Evolutionary conservation across 1,140 invertebrate genomes (phyloP), one percentile per base, ranked within the genome.

Genomic region (Aphidius gifuensis): DNA sequence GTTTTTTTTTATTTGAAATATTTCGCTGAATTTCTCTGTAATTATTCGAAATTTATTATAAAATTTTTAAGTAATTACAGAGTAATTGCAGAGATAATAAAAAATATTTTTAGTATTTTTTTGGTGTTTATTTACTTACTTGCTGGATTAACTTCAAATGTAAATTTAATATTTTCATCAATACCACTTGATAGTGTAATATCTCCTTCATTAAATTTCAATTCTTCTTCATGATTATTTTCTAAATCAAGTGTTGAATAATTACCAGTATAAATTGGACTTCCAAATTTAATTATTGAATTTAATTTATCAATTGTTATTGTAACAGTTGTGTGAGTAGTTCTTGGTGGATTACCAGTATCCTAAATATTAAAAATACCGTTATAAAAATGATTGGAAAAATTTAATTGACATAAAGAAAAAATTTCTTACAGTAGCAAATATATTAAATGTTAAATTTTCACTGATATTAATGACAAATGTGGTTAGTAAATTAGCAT

Each of bases 401-500:
- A 53, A 53, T 39, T 53, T 53, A 23, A 23, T 23, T 5, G 32
- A 16, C 6, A n/a, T 32, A 60, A 44, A 56, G 43, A 40, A 56
- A 62, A 62, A 59, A 60, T 16, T 16, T 16, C 40, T 50, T 64
- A 69, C 68, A 44, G 47, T 61, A 9, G 64, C 65, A 40, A 56
- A 63, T 21, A 69, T 44, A 8, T 39, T 54, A 23, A 69, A 64
- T 1, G 63, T 65, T 1, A 64, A 48, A 48, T 67, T 47, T 23
- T 59, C 48, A 16, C 9, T 11, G 4, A 64, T 44, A 56, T 65
- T 61, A 32, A 67, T 60, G 8, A 66, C 43, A 21, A n/a, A 21
- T 42, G 38, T 65, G 6, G 65, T 66, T 8, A 58, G 54, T 11
- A 69, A 56, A 55, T 11, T 54, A 9, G 67, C 67, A 32, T 60